phyloP scores from a whole-genome alignment of 2,888 invertebrate genomes.

The Argyresthia goedartella region DNA sequence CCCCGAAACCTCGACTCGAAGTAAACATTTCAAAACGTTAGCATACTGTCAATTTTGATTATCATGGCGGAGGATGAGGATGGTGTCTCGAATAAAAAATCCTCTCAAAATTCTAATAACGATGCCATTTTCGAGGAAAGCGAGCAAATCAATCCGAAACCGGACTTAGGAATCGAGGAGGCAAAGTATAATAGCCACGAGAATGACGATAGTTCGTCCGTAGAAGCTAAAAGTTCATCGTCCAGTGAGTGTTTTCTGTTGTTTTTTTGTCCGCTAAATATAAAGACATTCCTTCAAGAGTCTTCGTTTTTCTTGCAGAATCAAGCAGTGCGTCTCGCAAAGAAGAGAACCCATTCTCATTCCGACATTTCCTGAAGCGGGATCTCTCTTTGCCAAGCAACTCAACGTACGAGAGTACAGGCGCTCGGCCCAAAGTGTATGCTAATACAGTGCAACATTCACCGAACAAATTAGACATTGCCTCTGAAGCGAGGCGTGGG shows the following conservation, averaged over 20 bases:
- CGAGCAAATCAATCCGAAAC: constrained; percentile 48
- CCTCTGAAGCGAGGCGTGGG: constrained; percentile 32
- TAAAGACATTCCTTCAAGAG: constrained; percentile 37
- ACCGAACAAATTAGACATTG: constrained; percentile 47
- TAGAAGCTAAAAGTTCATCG: constrained; percentile 51
- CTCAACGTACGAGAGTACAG: constrained; percentile 75
- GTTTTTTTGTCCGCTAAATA: constrained; percentile 61
- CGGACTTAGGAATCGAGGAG: constrained; percentile 63
- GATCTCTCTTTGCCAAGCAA: constrained; percentile 68
- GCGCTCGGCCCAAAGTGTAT: constrained; percentile 83
- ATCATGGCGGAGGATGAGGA: constrained; percentile 70
- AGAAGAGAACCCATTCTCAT: constrained; percentile 86
- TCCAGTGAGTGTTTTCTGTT: constrained; percentile 59
- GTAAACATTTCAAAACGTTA: neutral
- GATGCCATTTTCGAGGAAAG: constrained; percentile 42
- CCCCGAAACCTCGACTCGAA: no score
- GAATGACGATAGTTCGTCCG: constrained; percentile 42
- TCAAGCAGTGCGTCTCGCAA: constrained; percentile 59
- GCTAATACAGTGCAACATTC: constrained; percentile 63
- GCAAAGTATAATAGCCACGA: constrained; percentile 54
- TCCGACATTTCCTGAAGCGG: constrained; percentile 85
- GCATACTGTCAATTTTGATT: constrained; percentile 33
- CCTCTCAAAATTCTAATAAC: constrained; percentile 55
- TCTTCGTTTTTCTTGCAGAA: constrained; percentile 42
- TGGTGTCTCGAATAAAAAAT: constrained; percentile 63